Evolutionary conservation across 2,797 vertebrate genomes (phyloP).

Genomic region (Bucorvus abyssinicus): DNA sequence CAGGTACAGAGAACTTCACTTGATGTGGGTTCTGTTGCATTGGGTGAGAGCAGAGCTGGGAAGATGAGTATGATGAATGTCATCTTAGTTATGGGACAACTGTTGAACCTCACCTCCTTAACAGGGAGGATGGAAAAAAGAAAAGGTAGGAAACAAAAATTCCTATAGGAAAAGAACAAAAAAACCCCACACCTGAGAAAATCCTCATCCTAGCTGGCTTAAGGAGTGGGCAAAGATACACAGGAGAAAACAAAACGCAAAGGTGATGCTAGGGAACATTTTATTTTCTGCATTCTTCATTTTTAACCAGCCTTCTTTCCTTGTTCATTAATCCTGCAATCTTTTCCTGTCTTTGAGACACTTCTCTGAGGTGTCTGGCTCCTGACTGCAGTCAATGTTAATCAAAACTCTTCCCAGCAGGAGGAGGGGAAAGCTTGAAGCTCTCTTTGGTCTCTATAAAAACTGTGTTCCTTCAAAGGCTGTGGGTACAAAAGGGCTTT

Average conservation of each 20-base stretch:
- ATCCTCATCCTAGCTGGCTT: neutral
- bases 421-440: neutral
- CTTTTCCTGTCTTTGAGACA: neutral
- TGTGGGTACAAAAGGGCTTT: slow-evolving; percentile 10
- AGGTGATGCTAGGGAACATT: neutral
- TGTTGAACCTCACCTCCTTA: neutral
- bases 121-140: neutral
- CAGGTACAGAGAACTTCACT: neutral
- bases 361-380: neutral
- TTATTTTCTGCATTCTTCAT: neutral
- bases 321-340: neutral
- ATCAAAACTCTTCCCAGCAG: neutral
- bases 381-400: neutral
- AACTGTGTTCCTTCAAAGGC: slow-evolving; percentile 20
- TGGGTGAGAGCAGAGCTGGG: neutral
- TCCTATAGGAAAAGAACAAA: neutral
- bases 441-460: neutral
- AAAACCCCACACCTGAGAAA: neutral
- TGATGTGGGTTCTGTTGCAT: neutral
- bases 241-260: neutral
- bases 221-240: neutral
- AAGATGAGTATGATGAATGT: neutral
- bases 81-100: neutral
- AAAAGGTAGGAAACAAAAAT: neutral
- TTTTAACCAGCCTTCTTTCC: neutral